Evolutionary conservation across 2,113 vertebrate genomes (phyloP), one percentile per base, ranked within the genome.

Genomic region (Sula dactylatra): DNA sequence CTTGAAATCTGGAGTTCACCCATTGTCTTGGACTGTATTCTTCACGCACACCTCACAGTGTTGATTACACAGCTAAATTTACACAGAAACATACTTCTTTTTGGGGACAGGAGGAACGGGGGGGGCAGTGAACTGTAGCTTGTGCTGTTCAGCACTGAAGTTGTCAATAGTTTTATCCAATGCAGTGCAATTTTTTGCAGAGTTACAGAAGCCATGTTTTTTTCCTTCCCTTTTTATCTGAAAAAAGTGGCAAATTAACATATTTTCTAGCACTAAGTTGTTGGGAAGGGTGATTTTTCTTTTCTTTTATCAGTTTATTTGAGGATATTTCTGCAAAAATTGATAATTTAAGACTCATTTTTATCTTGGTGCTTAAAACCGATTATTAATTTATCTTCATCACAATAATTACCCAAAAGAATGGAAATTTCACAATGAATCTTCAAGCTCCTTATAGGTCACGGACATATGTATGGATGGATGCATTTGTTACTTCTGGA

Each of bases 381-480:
- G 0, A 50, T 47, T 55, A 13, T 78, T 78, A 72, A 62, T 93
- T 90, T 93, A 7, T 78, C 21, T 59, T 55, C 76, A 72, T 74
- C 20, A n/a, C 21, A 88, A 56, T 47, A 80, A 29, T 91, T 71
- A 52, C 18, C 12, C 44, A 40, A 44, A 82, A 77, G 13, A 92
- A 56, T 11, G 19, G 44, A 83, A 81, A 70, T n/a, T 77, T 95
- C 25, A 42, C 16, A 50, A 40, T 76, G 18, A 44, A 42, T 78
- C 29, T 90, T 90, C 66, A 88, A 52, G 16, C 5, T 83, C 3
- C 31, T 86, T 92, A 21, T 49, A 58, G n/a, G 38, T 79, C 44
- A 82, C 4, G 3, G 31, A 38, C 7, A 38, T 38, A 56, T 24
- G 25, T 3, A 40, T 0, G 1, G 4, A 55, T 11, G 4, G 15